Conservation (phyloP, 2,113 vertebrate species). For the Agelaius tricolor region DNA sequence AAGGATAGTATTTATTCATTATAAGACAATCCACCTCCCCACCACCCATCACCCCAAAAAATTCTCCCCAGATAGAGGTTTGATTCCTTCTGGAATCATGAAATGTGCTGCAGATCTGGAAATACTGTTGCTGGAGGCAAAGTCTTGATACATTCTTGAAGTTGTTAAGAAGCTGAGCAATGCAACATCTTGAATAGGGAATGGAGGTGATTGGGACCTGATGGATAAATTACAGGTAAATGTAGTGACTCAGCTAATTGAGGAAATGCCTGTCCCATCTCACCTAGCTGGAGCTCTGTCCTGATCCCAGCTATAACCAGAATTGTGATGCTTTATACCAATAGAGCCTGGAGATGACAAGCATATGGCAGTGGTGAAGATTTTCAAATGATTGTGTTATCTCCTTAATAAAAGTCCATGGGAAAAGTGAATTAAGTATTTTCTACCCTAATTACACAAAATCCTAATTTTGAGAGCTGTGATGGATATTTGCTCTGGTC, state of each 20-base stretch:
- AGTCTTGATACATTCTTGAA: neutral
- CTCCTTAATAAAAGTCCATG: neutral
- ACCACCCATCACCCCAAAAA: accelerated
- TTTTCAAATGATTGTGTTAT: neutral
- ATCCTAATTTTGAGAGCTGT: neutral
- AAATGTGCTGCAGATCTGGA: neutral
- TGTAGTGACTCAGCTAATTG: neutral
- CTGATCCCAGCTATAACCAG: neutral
- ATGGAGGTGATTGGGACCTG: neutral
- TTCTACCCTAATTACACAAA: neutral
- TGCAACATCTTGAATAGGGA: neutral
- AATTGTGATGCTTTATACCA: neutral
- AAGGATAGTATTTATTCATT: neutral
- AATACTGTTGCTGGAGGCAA: neutral
- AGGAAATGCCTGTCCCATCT: neutral
- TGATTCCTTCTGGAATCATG: neutral
- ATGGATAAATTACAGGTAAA: neutral
- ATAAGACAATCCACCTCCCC: accelerated
- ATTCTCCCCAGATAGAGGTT: neutral
- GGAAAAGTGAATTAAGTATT: neutral
- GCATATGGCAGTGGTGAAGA: neutral
- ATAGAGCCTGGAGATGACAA: neutral
- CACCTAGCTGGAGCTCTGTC: neutral
- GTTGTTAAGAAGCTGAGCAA: neutral
- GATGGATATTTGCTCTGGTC: neutral